Percentiles rank a stretch among this genome's conserved stretches.
Evolutionary conservation across 2,888 invertebrate species (phyloP).

Genomic region (Pediacus dermestoides): DNA sequence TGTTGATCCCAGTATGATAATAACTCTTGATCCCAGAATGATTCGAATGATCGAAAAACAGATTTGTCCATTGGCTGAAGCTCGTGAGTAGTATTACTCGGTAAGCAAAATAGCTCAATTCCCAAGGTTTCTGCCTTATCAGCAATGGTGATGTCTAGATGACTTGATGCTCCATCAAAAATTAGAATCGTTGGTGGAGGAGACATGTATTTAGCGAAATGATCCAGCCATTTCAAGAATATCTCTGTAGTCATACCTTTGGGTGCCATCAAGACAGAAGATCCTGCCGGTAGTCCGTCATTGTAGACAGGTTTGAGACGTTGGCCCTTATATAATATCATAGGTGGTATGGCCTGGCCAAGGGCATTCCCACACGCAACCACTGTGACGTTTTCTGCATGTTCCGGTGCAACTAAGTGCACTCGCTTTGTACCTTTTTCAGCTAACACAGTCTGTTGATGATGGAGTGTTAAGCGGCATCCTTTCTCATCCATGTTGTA

Average conservation of each 20-base stretch:
- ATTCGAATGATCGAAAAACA: conserved; percentile 36
- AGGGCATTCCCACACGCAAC: conserved; percentile 36
- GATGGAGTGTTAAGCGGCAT: conserved; percentile 31
- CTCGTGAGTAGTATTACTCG: conserved; percentile 40
- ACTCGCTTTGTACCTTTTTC: conserved; percentile 32
- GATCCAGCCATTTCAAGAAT: conserved; percentile 28
- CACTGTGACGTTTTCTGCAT: conserved; percentile 38
- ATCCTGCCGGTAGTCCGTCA: conserved; percentile 24
- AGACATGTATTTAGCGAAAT: conserved; percentile 30
- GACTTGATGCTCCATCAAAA: conserved; percentile 36
- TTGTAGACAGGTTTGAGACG: conserved; percentile 23
- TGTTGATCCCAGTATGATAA: conserved; percentile 32
- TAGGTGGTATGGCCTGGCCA: conserved; percentile 31
- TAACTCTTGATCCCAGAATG: conserved; percentile 38
- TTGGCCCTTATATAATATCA: conserved; percentile 33
- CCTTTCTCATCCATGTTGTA: conserved; percentile 37
- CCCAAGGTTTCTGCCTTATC: conserved; percentile 32
- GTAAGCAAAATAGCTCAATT: conserved; percentile 38
- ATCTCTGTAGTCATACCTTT: conserved; percentile 32
- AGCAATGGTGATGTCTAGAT: conserved; percentile 34
- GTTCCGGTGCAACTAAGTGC: conserved; percentile 33
- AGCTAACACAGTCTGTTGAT: conserved; percentile 30
- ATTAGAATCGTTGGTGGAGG: conserved; percentile 28
- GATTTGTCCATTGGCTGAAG: conserved; percentile 40
- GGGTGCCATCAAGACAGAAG: conserved; percentile 25